These are phyloP conservation scores for Cyclura pinguis DNA, from an alignment of 2,797 vertebrate species.

Conservation along the genomic window DNA sequence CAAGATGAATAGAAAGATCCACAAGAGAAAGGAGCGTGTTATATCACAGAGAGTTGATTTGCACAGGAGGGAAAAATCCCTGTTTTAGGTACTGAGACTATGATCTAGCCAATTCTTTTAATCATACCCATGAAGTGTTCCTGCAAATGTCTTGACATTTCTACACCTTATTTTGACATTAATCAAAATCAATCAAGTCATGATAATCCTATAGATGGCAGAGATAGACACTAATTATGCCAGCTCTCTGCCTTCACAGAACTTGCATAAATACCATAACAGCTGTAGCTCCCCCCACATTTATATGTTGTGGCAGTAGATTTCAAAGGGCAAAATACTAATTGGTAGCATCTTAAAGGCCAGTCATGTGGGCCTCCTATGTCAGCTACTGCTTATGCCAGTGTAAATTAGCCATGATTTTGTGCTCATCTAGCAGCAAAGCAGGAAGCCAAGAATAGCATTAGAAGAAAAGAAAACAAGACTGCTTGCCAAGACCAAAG, in stretches of 20 bases:
- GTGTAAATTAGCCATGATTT: no score
- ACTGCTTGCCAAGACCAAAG: background rate
- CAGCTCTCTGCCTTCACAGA: constrained; percentile 32
- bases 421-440: background rate
- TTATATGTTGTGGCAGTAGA: constrained; percentile 13
- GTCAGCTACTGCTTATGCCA: background rate
- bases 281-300: background rate
- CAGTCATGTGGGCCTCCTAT: background rate
- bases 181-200: constrained; percentile 44
- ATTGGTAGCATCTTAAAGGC: background rate
- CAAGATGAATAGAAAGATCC: background rate
- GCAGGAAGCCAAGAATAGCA: background rate
- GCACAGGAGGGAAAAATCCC: background rate
- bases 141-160: constrained; percentile 56
- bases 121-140: constrained; percentile 22
- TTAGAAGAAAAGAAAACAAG: background rate
- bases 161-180: constrained; percentile 46
- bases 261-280: background rate
- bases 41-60: background rate
- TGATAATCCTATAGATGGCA: constrained; percentile 24
- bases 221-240: constrained; percentile 35
- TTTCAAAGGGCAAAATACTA: constrained; percentile 17
- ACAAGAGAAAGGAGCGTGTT: background rate
- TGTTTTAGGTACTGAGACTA: constrained; percentile 8
- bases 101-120: constrained; percentile 24